Conservation (phyloP, 1,140 invertebrate genomes). For the Brachystomella parvula region DNA sequence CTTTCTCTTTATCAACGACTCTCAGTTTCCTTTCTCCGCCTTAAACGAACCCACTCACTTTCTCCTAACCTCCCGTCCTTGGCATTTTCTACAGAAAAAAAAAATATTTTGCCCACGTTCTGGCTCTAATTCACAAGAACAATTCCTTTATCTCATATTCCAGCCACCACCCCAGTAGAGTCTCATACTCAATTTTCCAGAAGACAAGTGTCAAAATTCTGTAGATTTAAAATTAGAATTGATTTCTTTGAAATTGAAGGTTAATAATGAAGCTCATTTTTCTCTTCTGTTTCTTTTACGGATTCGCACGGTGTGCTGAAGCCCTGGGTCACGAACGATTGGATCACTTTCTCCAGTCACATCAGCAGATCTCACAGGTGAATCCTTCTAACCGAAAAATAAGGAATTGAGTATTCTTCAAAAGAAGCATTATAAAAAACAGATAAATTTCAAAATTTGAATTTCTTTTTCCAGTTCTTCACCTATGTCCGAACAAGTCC, state of each 20-base stretch:
- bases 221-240: too few species aligned
- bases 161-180: not conserved
- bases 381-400: too few species aligned
- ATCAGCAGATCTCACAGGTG: not conserved
- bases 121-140: not conserved
- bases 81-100: not conserved
- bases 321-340: not conserved
- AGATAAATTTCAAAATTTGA: too few species aligned
- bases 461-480: constrained; percentile 1
- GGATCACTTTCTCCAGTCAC: not conserved
- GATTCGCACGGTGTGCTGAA: not conserved
- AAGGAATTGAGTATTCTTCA: too few species aligned
- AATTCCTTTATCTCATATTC: not conserved
- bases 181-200: not conserved
- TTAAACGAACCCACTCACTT: not conserved
- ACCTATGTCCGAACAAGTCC: not conserved
- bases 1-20: not conserved
- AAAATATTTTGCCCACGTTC: not conserved
- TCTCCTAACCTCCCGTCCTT: not conserved
- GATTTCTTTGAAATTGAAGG: not conserved
- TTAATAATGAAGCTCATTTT: not conserved
- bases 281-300: too few species aligned
- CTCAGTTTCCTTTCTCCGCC: not conserved
- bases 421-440: too few species aligned
- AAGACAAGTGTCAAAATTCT: not conserved